Conservation (phyloP, 1,140 invertebrate species). For the Bombus waltoni region DNA sequence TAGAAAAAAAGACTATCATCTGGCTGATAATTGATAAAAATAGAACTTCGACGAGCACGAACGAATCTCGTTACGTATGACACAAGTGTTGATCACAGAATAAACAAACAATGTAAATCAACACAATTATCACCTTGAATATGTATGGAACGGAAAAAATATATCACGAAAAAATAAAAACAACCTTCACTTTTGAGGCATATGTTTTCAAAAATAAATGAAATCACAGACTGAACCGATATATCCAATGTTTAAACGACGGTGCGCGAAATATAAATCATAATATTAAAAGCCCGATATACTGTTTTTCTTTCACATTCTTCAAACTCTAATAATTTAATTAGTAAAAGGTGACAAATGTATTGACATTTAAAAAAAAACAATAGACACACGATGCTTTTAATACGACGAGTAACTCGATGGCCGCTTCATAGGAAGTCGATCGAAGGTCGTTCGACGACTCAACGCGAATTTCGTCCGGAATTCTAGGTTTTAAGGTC, state of each 20-base stretch:
- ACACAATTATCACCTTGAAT: too few relatives aligned
- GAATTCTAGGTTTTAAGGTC: constrained; percentile 44
- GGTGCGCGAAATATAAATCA: neutral
- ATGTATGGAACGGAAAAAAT: too few relatives aligned
- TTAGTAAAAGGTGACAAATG: neutral
- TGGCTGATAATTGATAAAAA: constrained; percentile 11
- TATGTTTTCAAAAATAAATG: neutral
- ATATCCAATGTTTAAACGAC: neutral
- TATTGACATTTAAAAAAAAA: neutral
- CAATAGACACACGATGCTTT: neutral
- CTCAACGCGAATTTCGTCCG: neutral
- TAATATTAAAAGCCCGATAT: neutral
- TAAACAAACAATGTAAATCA: neutral
- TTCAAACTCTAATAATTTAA: neutral
- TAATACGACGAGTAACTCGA: neutral
- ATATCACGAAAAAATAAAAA: too few relatives aligned
- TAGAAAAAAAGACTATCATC: neutral
- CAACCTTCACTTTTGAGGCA: neutral
- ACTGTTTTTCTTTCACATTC: neutral
- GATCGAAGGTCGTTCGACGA: constrained; percentile 20
- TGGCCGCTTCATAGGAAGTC: constrained; percentile 8
- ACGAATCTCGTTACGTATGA: neutral
- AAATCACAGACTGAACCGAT: too few relatives aligned
- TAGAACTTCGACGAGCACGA: neutral
- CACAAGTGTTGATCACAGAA: neutral